Percentiles rank a stretch among this genome's conserved stretches.
These are phyloP conservation scores for Neria commutata DNA, from an alignment of 2,888 invertebrate species.

Conservation along the genomic window DNA sequence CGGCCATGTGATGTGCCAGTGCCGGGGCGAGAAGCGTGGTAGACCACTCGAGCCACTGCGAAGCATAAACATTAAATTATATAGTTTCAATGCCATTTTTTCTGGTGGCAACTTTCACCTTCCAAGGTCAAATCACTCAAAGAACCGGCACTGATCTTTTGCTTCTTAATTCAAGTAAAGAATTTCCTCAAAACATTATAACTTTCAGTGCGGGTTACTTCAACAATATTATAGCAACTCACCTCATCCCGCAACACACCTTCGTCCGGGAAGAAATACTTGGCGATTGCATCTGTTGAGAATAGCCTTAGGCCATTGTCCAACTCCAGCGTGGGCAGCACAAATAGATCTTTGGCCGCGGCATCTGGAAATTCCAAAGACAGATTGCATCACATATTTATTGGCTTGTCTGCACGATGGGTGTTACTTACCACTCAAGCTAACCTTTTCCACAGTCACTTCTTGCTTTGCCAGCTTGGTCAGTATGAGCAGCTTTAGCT, in stretches of 20 bases:
- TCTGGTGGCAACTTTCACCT: conserved; percentile 2
- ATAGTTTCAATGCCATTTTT: conserved; percentile 18
- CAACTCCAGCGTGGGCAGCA: conserved; percentile 71
- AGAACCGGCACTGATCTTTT: no score
- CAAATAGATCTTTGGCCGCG: conserved; percentile 65
- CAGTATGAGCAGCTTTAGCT: conserved; percentile 75
- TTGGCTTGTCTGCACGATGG: conserved; percentile 5
- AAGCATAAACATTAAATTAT: conserved; percentile 24
- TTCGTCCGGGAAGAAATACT: conserved; percentile 68
- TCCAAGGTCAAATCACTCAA: conserved; percentile 14
- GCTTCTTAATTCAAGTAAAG: background rate
- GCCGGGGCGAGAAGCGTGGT: conserved; percentile 67
- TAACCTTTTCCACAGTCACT: conserved; percentile 66
- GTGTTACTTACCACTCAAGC: conserved; percentile 67
- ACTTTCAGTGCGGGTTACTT: background rate
- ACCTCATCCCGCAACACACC: conserved; percentile 61
- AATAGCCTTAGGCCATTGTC: conserved; percentile 70
- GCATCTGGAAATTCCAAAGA: conserved; percentile 57
- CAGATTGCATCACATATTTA: conserved; percentile 39
- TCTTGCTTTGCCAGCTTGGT: conserved; percentile 70
- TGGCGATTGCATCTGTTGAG: conserved; percentile 74
- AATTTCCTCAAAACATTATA: conserved; percentile 8
- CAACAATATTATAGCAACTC: conserved; percentile 23
- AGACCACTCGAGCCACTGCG: conserved; percentile 73
- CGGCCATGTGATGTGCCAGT: conserved; percentile 64